Base-by-base conservation (phyloP, 2,113 vertebrate species). In the Poeciliopsis occidentalis region DNA sequence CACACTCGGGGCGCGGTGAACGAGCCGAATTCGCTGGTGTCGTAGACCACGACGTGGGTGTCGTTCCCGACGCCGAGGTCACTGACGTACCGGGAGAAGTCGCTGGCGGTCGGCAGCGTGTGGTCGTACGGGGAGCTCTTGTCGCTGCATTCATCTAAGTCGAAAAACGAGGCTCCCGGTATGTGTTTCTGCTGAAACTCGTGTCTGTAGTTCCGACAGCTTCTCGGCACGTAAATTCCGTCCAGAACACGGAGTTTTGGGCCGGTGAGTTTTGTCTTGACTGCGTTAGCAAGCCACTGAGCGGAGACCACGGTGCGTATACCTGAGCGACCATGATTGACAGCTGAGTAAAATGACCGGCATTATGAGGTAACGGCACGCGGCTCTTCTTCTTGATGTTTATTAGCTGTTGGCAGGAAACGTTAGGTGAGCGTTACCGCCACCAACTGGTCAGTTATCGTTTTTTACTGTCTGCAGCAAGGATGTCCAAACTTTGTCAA, bases 41-140 rank as follows among this genome's bases (percentile, higher is more conserved):
- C 97, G 13, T 99, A 99, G 27, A 99, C 94, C 3, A 99, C 96
- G 0, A 99, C 96, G 4, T 98, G 97, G 27, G 96, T 98, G 84
- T 93, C 77, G 26, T 91, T 94, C 0, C 94, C 89, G 70, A 99
- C 95, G 0, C 98, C 97, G 85, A 98, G 94, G 12, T 87, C 83
- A 6, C 95, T 95, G 0, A 94, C 95, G 0, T 96, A 98, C 51
- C 94, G 93, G 0, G 95, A 92, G 90, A 98, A 98, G 29, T 95
- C 80, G 41, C 2, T 64, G 0, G 93, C 81, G 5, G 76, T 83
- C 31, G 98, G 97, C 76, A 99, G 83, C 96, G 96, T 97, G 86
- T 99, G 97, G 61, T 97, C 97, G 0, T 94, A 94, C 1, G 92
- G 91, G 0, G 97, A 97, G 3, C 89, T 94, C 61, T 80, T 91